Base-by-base conservation (phyloP, 2,888 invertebrate species). In the Adelphocoris suturalis region DNA sequence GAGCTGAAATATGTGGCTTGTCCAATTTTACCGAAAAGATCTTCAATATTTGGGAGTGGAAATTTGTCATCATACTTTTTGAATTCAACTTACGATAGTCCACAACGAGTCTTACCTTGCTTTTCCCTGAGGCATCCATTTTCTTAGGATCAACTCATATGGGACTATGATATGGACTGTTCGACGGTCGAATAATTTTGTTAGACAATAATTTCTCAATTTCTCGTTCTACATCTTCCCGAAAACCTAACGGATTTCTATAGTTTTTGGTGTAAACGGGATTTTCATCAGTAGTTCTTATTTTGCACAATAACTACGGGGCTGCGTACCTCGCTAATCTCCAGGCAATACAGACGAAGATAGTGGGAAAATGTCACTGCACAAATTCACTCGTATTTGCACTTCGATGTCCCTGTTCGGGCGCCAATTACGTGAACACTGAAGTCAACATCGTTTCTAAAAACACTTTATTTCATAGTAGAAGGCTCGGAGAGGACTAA, bases 1-100 rank as follows among this genome's bases (percentile, higher is more conserved):
- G 84, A 12, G 7, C 11, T 12, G 37, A 84, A 84, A 55, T 84
- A 84, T 47, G 48, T 48, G 37, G 84, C 84, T 84, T 48, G 5
- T 5, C 9, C 84, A 19, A 84, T 46, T 84, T 84, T 47, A 7
- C 47, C 37, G 23, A 84, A 48, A 12, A 48, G 19, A 55, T 84
- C 84, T 84, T 84, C 84, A 9, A 84, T 84, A n/a, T 52, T 55
- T 9, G 84, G 84, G 14, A 84, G n/a, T 4, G 84, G 84, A 19
- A 12, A 47, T 55, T 84, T 84, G 52, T 84, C 84, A 11, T 46
- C 12, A 84, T 23, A 13, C 48, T 84, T 47, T 84, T 84, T 52
- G 14, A 19, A 55, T 84, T 84, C 9, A 84, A n/a, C 19, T 84
- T 84, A 5, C 84, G 5, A 28, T 52, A 84, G 27, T 84, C 84